phyloP scores from a whole-genome alignment of 1,140 invertebrate genomes.

The Pseudomyrmex dendroicus region DNA sequence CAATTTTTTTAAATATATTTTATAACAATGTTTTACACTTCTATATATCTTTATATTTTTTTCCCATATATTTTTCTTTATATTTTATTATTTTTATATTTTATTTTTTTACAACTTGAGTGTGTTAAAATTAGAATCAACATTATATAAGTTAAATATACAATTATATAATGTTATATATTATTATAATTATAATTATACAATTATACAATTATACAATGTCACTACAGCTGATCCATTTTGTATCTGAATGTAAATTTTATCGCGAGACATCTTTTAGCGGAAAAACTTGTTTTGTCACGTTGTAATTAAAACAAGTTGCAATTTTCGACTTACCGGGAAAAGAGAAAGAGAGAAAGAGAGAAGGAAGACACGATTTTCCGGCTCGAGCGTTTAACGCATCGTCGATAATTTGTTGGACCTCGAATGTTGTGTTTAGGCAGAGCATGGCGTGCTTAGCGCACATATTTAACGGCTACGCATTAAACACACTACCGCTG shows the following conservation, averaged over 20 bases:
- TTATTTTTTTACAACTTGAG: too few species aligned
- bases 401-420: constrained; percentile 78
- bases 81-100: too few species aligned
- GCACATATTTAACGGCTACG: constrained; percentile 72
- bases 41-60: too few species aligned
- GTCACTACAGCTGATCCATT: too few species aligned
- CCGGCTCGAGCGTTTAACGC: constrained; percentile 67
- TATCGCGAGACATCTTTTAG: neutral
- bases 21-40: too few species aligned
- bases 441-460: constrained; percentile 69
- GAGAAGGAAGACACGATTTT: constrained; percentile 25
- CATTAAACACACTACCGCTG: constrained; percentile 74
- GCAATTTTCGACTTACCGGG: neutral
- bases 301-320: neutral
- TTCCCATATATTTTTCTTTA: too few species aligned
- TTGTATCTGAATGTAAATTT: neutral
- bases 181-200: too few species aligned
- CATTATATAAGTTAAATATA: too few species aligned
- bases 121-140: neutral
- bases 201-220: too few species aligned
- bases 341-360: neutral
- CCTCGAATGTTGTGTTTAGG: constrained; percentile 63
- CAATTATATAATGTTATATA: too few species aligned
- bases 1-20: neutral
- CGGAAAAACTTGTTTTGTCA: neutral